Evolutionary conservation across 1,140 invertebrate genomes (phyloP).

Genomic region (Pseudomyrmex gracilis): DNA sequence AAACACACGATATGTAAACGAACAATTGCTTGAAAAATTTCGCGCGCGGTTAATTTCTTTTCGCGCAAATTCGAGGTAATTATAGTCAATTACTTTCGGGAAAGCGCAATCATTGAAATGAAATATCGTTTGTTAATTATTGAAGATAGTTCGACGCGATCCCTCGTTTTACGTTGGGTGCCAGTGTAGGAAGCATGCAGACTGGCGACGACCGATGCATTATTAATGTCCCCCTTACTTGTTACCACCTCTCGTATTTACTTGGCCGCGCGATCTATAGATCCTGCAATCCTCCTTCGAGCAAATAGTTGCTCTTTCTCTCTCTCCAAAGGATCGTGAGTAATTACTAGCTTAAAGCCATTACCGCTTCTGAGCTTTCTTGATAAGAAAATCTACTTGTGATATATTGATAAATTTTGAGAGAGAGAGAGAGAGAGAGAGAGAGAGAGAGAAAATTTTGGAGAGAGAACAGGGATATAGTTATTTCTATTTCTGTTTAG

Average conservation of each 20-base stretch:
- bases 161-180: conserved; percentile 72
- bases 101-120: conserved; percentile 10
- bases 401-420: no score
- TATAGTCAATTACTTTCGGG: neutral
- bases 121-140: conserved; percentile 13
- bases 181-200: conserved; percentile 70
- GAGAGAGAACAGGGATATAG: no score
- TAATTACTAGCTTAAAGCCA: conserved; percentile 54
- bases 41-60: no score
- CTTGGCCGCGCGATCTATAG: conserved; percentile 74
- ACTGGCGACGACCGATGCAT: conserved; percentile 78
- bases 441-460: no score
- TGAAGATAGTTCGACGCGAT: conserved; percentile 56
- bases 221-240: conserved; percentile 78
- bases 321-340: conserved; percentile 26
- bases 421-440: no score
- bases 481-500: neutral
- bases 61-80: no score
- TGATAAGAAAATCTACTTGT: neutral
- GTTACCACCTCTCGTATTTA: conserved; percentile 74
- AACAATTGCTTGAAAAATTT: neutral
- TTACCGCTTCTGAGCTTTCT: conserved; percentile 9
- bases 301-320: conserved; percentile 32
- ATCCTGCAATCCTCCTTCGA: conserved; percentile 64
- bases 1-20: neutral